Conservation (phyloP, 1,140 invertebrate genomes). For the Drosophila novamexicana region DNA sequence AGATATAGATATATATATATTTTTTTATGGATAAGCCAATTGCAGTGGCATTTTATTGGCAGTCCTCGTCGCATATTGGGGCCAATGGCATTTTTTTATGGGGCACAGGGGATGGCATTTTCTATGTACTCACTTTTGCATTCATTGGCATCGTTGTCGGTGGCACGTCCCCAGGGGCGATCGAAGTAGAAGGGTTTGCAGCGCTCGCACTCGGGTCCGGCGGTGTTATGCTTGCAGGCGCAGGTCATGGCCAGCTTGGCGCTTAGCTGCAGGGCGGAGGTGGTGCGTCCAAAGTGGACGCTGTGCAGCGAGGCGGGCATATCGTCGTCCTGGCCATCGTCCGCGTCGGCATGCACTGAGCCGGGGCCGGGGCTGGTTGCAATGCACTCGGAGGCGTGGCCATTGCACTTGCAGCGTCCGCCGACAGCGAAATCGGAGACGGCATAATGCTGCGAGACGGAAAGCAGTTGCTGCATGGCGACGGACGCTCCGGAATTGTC, state of each 20-base stretch:
- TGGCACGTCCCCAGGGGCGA: slow-evolving; percentile 98
- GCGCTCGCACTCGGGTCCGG: slow-evolving; percentile 98
- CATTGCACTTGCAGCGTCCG: slow-evolving; percentile 99
- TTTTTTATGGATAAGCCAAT: too few species aligned
- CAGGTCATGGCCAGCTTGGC: slow-evolving; percentile 89
- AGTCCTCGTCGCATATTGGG: too few species aligned
- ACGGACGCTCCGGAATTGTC: slow-evolving; percentile 4
- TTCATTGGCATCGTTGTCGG: slow-evolving; percentile 97
- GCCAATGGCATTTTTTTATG: too few species aligned
- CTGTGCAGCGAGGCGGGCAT: slow-evolving; percentile 29
- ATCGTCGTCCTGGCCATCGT: slow-evolving; percentile 85
- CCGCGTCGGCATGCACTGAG: slow-evolving; percentile 81
- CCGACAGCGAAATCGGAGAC: slow-evolving; percentile 99
- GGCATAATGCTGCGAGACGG: slow-evolving; percentile 90
- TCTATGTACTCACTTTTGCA: slow-evolving; percentile 93
- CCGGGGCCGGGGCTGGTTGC: slow-evolving; percentile 28
- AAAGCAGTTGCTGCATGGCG: slow-evolving; percentile 79
- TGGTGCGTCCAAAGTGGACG: slow-evolving; percentile 57
- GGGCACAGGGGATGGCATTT: neutral
- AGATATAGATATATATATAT: too few species aligned
- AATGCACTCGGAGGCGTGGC: slow-evolving; percentile 95
- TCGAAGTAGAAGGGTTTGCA: slow-evolving; percentile 99
- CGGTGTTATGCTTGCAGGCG: slow-evolving; percentile 99
- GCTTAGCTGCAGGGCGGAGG: slow-evolving; percentile 75
- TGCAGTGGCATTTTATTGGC: too few species aligned